A percentile compares a stretch with the other conserved stretches of the same genome.
These are phyloP conservation scores for Girardinus metallicus DNA, from an alignment of 2,797 vertebrate genomes.

Conservation along the genomic window DNA sequence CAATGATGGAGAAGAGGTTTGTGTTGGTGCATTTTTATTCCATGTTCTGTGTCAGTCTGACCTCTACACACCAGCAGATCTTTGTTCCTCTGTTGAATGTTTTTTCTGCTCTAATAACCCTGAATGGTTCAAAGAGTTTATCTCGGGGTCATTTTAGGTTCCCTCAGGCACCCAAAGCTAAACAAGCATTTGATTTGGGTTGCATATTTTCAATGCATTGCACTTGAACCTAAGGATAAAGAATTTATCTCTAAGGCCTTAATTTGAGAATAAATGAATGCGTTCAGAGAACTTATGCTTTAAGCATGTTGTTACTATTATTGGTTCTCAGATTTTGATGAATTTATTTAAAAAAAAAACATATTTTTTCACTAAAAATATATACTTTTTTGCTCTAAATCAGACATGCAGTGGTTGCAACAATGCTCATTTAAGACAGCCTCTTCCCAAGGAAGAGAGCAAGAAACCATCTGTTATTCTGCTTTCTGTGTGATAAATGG, in stretches of 20 bases:
- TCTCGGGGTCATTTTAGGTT: slow-evolving; percentile 29
- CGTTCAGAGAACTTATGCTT: slow-evolving; percentile 31
- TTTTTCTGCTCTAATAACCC: slow-evolving; percentile 79
- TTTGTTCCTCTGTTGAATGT: slow-evolving; percentile 54
- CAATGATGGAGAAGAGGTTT: slow-evolving; percentile 97
- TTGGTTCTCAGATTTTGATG: slow-evolving; percentile 20
- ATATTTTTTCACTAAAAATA: not conserved
- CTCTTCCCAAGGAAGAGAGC: slow-evolving; percentile 33
- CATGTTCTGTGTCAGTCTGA: slow-evolving; percentile 27
- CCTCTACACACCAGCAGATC: slow-evolving; percentile 51
- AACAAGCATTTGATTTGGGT: slow-evolving; percentile 47
- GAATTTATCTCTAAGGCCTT: slow-evolving; percentile 29
- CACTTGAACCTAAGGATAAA: slow-evolving; percentile 54
- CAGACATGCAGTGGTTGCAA: not conserved
- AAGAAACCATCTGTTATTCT: slow-evolving; percentile 55
- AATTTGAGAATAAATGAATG: slow-evolving; percentile 34
- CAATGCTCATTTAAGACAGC: not conserved
- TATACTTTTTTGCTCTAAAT: not conserved
- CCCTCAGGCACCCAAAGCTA: slow-evolving; percentile 50
- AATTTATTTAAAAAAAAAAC: slow-evolving; percentile 7
- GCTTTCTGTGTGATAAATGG: slow-evolving; percentile 46
- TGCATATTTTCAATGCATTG: slow-evolving; percentile 38
- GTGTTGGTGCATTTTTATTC: slow-evolving; percentile 50
- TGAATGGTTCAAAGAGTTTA: slow-evolving; percentile 54
- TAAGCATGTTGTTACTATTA: slow-evolving; percentile 22